Percentiles rank a stretch among this genome's conserved stretches.
Evolutionary conservation across 2,113 vertebrate genomes (phyloP).

Genomic region (Siniperca chuatsi): DNA sequence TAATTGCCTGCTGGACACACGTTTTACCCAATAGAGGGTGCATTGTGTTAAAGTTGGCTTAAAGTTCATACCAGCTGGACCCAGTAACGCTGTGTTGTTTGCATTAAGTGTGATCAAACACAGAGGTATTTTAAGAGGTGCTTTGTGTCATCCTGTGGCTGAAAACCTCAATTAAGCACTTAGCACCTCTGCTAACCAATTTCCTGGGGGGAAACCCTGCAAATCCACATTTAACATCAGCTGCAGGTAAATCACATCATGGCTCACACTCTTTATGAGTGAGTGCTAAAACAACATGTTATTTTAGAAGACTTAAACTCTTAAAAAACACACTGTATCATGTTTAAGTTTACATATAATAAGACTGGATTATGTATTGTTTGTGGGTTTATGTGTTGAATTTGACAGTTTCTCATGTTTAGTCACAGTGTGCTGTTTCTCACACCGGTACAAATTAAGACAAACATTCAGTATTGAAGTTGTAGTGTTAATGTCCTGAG

Average conservation of each 20-base stretch:
- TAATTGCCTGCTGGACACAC: conserved; percentile 6
- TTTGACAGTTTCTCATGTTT: not conserved
- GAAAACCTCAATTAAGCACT: conserved; percentile 39
- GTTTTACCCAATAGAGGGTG: not conserved
- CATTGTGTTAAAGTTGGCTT: not conserved
- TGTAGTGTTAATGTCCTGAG: conserved; percentile 25
- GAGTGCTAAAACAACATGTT: not conserved
- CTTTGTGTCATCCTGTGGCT: conserved; percentile 11
- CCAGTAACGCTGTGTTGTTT: not conserved
- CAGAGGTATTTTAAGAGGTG: not conserved
- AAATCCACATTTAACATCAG: conserved; percentile 11
- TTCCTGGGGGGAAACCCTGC: not conserved
- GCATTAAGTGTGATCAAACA: conserved; percentile 5
- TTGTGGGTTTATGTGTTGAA: not conserved
- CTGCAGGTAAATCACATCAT: conserved; percentile 12
- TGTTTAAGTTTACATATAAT: not conserved
- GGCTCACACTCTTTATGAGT: not conserved
- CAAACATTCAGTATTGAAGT: not conserved
- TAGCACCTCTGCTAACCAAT: not conserved
- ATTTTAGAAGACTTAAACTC: not conserved
- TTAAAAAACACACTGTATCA: not conserved
- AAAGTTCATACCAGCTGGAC: conserved; percentile 6
- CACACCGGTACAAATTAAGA: not conserved
- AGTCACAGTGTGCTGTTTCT: not conserved
- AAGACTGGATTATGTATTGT: not conserved